Evolutionary conservation across 2,888 invertebrate genomes (phyloP), one percentile per base, ranked within the genome.

Genomic region (Lutraria lutraria): DNA sequence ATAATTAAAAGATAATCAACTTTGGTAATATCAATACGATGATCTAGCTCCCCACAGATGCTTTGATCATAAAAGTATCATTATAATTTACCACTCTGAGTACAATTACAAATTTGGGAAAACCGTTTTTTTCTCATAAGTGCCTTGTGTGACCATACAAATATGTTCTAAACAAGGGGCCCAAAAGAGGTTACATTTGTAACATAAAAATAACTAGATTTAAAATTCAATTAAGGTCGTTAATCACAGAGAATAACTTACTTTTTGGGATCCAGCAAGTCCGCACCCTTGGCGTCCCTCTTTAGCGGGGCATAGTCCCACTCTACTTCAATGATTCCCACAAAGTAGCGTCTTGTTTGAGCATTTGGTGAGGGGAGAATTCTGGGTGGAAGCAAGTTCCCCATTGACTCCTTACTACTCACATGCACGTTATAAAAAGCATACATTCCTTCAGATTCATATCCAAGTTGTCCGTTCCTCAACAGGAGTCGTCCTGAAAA

Each of bases 241-340:
- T 8, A 29, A 81, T 53, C 53, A n/a, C 53, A 25, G 4, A 81
- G 29, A n/a, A 81, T 16, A n/a, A 81, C 63, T 68, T 87, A 93
- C 93, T 83, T n/a, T 15, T 90, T 82, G 15, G 88, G 88, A 43
- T 90, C 72, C 1, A 81, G 86, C 21, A 93, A 72, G 72, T 84
- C 83, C 21, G 84, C 84, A 19, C 90, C 90, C 15, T 91, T 81
- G 0, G 92, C 87, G 53, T 91, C 90, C 72, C 85, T 83, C 76
- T 91, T 91, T 6, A 86, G 60, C 3, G 93, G 93, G 3, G 87
- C 92, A 81, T 93, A 94, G 43, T 94, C 88, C 94, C 94, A 94
- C 34, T 89, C 79, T 15, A 86, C 68, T 68, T 93, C 93, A 8
- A 92, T 89, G 6, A 90, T 91, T 4, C 87, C 93, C n/a, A 94